Evolutionary conservation across 2,113 vertebrate species (phyloP).

Genomic region (Cryptomyrus ogoouensis): DNA sequence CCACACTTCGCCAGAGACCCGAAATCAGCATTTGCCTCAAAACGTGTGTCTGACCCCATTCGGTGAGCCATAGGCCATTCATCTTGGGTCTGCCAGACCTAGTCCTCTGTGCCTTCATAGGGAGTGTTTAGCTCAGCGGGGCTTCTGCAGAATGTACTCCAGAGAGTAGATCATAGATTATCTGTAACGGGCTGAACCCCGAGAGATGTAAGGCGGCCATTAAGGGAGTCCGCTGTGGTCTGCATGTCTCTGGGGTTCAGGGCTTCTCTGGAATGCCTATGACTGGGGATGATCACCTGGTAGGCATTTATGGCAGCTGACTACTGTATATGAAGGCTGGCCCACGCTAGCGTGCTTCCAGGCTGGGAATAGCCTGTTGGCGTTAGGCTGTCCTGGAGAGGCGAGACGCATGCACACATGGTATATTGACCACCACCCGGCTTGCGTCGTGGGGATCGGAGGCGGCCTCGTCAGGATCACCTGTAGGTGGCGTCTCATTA

Average conservation of each 20-base stretch:
- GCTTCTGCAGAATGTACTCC: neutral
- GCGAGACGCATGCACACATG: neutral
- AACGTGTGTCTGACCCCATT: neutral
- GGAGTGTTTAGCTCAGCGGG: neutral
- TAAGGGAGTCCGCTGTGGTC: neutral
- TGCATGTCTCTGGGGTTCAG: neutral
- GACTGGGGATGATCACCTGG: neutral
- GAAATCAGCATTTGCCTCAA: conserved; percentile 7
- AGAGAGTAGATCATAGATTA: conserved; percentile 19
- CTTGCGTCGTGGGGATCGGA: neutral
- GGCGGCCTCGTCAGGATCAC: neutral
- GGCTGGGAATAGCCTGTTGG: neutral
- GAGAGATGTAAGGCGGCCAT: neutral
- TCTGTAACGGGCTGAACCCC: conserved; percentile 1
- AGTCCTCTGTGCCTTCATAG: neutral
- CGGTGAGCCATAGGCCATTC: neutral
- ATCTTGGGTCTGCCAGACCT: neutral
- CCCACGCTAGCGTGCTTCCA: neutral
- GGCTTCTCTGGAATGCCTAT: neutral
- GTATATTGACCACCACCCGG: neutral
- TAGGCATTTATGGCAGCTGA: neutral
- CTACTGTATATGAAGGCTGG: neutral
- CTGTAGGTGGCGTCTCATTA: neutral
- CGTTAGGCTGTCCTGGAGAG: neutral
- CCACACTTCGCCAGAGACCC: neutral